Evolutionary conservation across 2,113 vertebrate species (phyloP).

Genomic region (Conger conger): DNA sequence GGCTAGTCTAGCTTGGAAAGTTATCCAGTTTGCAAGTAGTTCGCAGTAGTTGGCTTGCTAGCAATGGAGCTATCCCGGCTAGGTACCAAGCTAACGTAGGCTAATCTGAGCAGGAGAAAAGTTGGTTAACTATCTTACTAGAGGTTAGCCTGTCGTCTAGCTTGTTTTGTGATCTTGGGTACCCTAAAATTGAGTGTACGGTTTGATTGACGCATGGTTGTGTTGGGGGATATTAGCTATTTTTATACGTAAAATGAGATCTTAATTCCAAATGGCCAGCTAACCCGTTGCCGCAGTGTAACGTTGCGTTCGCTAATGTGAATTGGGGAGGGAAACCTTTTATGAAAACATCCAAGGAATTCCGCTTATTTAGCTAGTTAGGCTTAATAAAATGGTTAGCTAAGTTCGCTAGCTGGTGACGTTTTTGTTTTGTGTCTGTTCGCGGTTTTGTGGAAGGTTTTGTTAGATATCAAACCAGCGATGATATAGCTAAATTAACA

Average conservation of each 20-base stretch:
- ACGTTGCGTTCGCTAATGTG: background rate
- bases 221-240: no score
- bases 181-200: no score
- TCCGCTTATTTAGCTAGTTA: background rate
- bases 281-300: background rate
- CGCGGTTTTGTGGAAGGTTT: background rate
- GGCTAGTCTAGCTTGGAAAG: background rate
- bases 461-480: background rate
- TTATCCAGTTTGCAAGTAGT: background rate
- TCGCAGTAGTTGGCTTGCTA: background rate
- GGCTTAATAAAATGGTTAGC: background rate
- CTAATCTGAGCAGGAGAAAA: no score
- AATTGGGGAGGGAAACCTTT: background rate
- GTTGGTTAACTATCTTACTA: no score
- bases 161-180: no score
- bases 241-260: background rate
- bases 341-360: background rate
- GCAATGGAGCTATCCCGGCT: background rate
- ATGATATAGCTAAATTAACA: no score
- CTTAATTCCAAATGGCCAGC: background rate
- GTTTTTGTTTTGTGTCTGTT: no score
- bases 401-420: background rate
- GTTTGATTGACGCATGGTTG: no score
- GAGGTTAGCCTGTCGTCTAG: no score
- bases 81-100: no score